Conservation (phyloP, 2,113 vertebrate species). For the Romanogobio albipinnatus region DNA sequence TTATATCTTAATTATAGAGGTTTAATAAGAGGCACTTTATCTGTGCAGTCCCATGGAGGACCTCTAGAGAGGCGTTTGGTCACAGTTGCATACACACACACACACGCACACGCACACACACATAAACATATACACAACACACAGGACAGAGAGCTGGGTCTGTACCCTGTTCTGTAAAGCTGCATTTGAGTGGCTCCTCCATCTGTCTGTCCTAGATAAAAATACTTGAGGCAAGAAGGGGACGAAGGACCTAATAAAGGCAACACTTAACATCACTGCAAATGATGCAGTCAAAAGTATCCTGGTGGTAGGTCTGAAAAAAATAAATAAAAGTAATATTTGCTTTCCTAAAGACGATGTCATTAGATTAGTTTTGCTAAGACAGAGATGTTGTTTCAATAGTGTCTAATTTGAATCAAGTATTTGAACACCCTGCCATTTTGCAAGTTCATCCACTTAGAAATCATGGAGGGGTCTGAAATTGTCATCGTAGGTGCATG, state of each 20-base stretch:
- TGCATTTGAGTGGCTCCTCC: conserved; percentile 37
- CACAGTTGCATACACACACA: conserved; percentile 39
- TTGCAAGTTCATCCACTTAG: too few species aligned
- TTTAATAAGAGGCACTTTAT: conserved; percentile 55
- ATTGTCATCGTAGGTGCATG: too few species aligned
- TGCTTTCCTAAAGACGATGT: background rate
- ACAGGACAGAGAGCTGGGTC: conserved; percentile 40
- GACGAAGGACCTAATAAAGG: conserved; percentile 20
- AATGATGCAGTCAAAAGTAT: background rate
- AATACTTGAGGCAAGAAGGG: conserved; percentile 24
- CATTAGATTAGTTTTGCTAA: background rate
- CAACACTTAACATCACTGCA: background rate
- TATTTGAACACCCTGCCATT: too few species aligned
- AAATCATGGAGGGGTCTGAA: too few species aligned
- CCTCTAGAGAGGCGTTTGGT: conserved; percentile 48
- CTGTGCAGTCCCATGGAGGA: conserved; percentile 41
- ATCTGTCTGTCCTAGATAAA: conserved; percentile 53
- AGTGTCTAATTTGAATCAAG: background rate
- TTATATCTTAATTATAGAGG: conserved; percentile 60
- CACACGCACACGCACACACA: conserved; percentile 14
- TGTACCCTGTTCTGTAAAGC: conserved; percentile 43
- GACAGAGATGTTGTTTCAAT: background rate
- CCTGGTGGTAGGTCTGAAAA: background rate
- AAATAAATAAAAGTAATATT: background rate
- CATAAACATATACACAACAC: background rate